These are phyloP conservation scores for Leptinotarsa texana DNA, from an alignment of 1,140 invertebrate genomes.

Conservation along the genomic window DNA sequence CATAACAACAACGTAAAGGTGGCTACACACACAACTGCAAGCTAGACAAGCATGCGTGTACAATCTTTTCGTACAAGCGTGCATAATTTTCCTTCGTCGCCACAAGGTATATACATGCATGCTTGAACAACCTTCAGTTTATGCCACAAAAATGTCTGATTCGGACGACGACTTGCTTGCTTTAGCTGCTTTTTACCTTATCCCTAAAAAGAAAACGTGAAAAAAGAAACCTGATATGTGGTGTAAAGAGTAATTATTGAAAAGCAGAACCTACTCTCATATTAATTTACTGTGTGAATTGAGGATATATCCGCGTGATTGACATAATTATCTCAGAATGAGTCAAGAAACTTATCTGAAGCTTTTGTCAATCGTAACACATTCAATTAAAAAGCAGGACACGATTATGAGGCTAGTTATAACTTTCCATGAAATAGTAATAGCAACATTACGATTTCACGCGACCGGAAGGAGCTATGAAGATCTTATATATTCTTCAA, in stretches of 20 bases:
- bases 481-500: neutral
- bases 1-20: too few relatives aligned
- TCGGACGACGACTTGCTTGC: too few relatives aligned
- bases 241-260: slow-evolving; percentile 17
- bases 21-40: too few relatives aligned
- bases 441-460: neutral
- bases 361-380: neutral
- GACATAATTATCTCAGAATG: slow-evolving; percentile 41
- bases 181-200: too few relatives aligned
- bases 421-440: neutral
- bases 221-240: neutral
- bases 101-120: too few relatives aligned
- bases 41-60: too few relatives aligned
- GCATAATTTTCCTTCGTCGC: too few relatives aligned
- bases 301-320: slow-evolving; percentile 39
- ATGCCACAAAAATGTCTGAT: too few relatives aligned
- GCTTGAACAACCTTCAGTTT: too few relatives aligned
- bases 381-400: neutral
- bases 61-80: too few relatives aligned
- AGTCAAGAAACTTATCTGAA: slow-evolving; percentile 25
- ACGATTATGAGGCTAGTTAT: neutral
- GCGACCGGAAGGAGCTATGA: neutral
- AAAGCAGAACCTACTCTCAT: slow-evolving; percentile 29
- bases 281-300: slow-evolving; percentile 43
- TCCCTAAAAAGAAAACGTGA: too few relatives aligned